Evolutionary conservation across 2,113 vertebrate species (phyloP), one percentile per base, ranked within the genome.

Genomic region (Garra rufa): DNA sequence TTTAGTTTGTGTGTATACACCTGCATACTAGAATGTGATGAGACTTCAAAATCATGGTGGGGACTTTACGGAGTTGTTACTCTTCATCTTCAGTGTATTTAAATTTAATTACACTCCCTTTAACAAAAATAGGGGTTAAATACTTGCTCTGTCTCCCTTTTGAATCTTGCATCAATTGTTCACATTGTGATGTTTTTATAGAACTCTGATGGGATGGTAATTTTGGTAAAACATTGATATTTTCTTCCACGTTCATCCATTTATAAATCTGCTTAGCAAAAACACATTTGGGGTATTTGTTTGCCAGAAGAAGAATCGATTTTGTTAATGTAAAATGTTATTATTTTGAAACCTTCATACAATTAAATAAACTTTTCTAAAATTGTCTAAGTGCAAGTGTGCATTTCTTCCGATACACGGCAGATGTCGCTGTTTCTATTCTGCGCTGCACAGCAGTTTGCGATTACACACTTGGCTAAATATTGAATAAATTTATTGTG

Each of bases 321-420:
- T 30, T n/a, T 46, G 3, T 55, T 63, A 21, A 34, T 52, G 9
- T 63, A 1, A 83, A 38, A 65, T 34, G 13, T 74, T 24, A 50
- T 9, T 14, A 17, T 38, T 59, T 75, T 30, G 52, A 70, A 52
- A 19, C 30, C 9, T 83, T 76, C 6, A 7, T 65, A 21, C 9
- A 76, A 21, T 24, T 50, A 17, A 83, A 84, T 84, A 84, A 84
- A 84, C 13, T 43, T 69, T 77, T 70, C 8, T 84, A 55, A 28
- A 65, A 61, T 61, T 61, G n/a, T 44, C 59, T n/a, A n/a, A 78
- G 41, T 38, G 52, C 28, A 6, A 38, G 2, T 21, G 6, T 4
- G 1, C 30, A 77, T 8, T 59, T 9, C 34, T 55, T 26, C 4
- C 0, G 1, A 19, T 63, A 1, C 11, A 44, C 38, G 24, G n/a